Evolutionary conservation across 2,797 vertebrate species (phyloP).

Genomic region (Potorous gilbertii): DNA sequence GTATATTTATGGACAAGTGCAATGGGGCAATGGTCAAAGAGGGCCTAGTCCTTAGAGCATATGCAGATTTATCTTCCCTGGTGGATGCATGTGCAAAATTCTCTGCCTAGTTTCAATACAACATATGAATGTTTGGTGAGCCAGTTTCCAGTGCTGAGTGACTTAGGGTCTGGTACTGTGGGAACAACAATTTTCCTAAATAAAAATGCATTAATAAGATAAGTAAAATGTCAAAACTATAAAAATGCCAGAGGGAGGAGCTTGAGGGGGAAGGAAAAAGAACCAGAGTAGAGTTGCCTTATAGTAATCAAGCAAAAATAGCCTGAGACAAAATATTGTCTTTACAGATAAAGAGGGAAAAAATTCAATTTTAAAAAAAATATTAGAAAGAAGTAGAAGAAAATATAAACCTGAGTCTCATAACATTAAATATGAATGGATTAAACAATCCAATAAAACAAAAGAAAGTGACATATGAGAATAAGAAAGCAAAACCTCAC

Average conservation of each 20-base stretch:
- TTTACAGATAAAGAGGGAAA: neutral
- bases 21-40: neutral
- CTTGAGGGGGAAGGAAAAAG: neutral
- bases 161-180: neutral
- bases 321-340: neutral
- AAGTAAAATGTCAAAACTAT: neutral
- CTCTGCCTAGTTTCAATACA: neutral
- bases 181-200: neutral
- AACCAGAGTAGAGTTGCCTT: neutral
- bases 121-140: neutral
- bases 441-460: conserved; percentile 6
- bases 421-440: conserved; percentile 3
- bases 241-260: neutral
- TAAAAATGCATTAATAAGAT: neutral
- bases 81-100: neutral
- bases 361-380: neutral
- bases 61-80: neutral
- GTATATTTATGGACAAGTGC: neutral
- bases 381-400: neutral
- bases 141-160: neutral
- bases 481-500: neutral
- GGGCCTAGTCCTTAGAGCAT: neutral
- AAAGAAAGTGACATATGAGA: conserved; percentile 1
- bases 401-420: neutral
- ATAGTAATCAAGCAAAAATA: neutral